phyloP scores from a whole-genome alignment of 2,797 vertebrate species.

The Chiloscyllium punctatum region DNA sequence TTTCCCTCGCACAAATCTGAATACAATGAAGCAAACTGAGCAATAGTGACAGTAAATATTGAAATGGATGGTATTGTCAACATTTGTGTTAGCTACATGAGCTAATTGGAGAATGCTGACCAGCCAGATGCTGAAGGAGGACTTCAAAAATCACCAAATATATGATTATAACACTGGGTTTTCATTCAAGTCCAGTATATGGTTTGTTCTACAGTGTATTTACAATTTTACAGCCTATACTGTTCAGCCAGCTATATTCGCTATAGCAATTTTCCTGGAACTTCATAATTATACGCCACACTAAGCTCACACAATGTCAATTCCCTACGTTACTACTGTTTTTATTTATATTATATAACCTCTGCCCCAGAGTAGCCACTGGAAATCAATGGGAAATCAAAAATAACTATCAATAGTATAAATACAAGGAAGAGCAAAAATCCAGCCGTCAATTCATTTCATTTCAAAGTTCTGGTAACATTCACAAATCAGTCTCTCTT shows the following conservation, averaged over 20 bases:
- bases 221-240: not conserved
- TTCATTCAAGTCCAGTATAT: not conserved
- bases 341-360: not conserved
- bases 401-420: not conserved
- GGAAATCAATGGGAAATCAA: not conserved
- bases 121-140: too few species aligned
- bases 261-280: not conserved
- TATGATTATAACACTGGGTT: not conserved
- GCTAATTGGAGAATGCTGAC: not conserved
- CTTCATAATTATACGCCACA: not conserved
- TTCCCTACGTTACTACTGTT: not conserved
- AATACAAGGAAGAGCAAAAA: not conserved
- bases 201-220: conserved; percentile 12
- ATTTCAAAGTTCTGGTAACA: not conserved
- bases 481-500: not conserved
- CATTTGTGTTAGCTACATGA: not conserved
- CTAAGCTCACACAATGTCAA: not conserved
- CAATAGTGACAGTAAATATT: not conserved
- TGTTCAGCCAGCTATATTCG: not conserved
- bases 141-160: not conserved
- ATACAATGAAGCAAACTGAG: not conserved
- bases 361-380: not conserved
- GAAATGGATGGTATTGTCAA: not conserved
- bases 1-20: not conserved
- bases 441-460: not conserved